Conservation (phyloP, 2,888 invertebrate species). For the Lapara coniferarum region DNA sequence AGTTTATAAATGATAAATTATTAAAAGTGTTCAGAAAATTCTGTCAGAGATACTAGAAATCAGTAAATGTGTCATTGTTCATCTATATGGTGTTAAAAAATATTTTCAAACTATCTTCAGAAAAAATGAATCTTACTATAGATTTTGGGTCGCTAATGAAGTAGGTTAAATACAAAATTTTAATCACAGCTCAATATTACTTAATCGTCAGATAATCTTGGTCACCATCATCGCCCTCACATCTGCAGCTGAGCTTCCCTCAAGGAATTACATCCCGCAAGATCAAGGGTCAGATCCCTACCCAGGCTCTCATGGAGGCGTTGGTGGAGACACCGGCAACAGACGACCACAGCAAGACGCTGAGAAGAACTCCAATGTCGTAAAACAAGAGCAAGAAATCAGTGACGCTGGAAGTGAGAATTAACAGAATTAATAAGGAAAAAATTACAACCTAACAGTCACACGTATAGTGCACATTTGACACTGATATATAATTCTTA, state of each 20-base stretch:
- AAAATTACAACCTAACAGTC: neutral
- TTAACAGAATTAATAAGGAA: constrained; percentile 12
- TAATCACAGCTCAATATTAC: neutral
- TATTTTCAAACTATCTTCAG: too few species aligned
- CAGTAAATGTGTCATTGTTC: too few species aligned
- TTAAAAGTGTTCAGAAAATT: too few species aligned
- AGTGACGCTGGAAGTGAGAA: constrained; percentile 60
- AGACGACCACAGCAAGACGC: constrained; percentile 58
- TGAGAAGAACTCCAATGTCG: constrained; percentile 62
- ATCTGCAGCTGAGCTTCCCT: constrained; percentile 61
- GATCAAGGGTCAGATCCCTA: constrained; percentile 38
- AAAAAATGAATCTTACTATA: too few species aligned
- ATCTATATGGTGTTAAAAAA: too few species aligned
- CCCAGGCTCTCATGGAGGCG: constrained; percentile 34
- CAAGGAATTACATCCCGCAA: constrained; percentile 60
- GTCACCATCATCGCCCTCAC: constrained; percentile 50
- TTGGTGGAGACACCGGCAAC: constrained; percentile 45
- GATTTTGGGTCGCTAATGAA: too few species aligned
- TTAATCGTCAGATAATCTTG: constrained; percentile 50
- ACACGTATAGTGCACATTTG: neutral
- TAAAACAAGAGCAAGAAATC: constrained; percentile 62
- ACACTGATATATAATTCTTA: too few species aligned
- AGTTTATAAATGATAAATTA: too few species aligned
- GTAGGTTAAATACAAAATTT: neutral
- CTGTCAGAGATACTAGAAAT: too few species aligned